phyloP scores from a whole-genome alignment of 2,888 invertebrate genomes.

The Hermodice carunculata region DNA sequence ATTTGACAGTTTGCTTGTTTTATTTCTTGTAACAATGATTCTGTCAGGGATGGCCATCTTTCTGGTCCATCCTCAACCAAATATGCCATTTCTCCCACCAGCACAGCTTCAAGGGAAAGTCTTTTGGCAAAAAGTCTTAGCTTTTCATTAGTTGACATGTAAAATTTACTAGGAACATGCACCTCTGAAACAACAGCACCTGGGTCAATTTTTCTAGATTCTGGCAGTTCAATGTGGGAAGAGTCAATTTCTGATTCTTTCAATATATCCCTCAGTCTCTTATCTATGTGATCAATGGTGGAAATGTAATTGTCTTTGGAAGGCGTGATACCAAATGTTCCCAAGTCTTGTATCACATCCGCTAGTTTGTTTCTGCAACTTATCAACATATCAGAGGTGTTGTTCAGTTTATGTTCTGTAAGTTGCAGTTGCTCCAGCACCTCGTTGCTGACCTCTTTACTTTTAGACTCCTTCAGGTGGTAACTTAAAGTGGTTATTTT shows the following conservation, averaged over 20 bases:
- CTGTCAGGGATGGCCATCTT: background rate
- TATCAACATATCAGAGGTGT: background rate
- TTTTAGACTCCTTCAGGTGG: no score
- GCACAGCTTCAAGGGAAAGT: constrained; percentile 41
- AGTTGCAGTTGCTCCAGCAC: no score
- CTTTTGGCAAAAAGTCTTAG: constrained; percentile 32
- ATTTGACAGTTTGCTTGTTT: constrained; percentile 14
- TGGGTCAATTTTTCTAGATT: no score
- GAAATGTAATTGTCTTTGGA: background rate
- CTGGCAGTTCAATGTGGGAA: no score
- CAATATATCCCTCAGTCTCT: background rate
- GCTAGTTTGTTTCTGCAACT: constrained; percentile 7
- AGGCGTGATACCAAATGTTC: background rate
- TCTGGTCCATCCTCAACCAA: constrained; percentile 60
- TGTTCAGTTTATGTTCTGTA: background rate
- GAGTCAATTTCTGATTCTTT: no score
- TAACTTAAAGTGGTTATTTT: no score
- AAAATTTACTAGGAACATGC: no score
- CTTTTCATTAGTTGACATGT: background rate
- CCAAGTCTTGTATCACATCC: constrained; percentile 8
- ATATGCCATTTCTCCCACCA: constrained; percentile 62
- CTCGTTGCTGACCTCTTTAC: no score
- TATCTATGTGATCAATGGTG: background rate
- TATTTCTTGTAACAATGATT: constrained; percentile 14
- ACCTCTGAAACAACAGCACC: no score